These are phyloP conservation scores for Ecliptopera silaceata DNA, from an alignment of 2,888 invertebrate genomes.

Conservation along the genomic window DNA sequence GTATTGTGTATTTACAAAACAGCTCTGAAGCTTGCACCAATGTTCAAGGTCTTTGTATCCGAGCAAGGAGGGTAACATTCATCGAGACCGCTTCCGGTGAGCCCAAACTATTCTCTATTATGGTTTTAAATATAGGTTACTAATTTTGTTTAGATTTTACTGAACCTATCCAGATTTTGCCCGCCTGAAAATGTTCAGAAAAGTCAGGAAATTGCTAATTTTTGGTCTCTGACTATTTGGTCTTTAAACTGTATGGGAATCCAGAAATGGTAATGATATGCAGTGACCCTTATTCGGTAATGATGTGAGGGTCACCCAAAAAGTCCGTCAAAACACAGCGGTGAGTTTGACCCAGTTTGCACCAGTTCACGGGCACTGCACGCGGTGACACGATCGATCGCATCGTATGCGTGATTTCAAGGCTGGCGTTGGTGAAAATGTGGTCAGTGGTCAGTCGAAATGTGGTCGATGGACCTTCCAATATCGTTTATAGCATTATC, in stretches of 20 bases:
- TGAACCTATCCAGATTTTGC: too few species aligned
- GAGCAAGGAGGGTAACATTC: too few species aligned
- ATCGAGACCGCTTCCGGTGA: too few species aligned
- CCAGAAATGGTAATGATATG: not conserved
- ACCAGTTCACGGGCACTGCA: constrained; percentile 21
- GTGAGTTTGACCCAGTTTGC: constrained; percentile 28
- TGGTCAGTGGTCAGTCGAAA: not conserved
- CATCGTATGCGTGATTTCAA: constrained; percentile 15
- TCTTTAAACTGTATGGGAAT: too few species aligned
- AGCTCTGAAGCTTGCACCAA: not conserved
- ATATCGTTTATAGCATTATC: not conserved
- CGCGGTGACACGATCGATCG: constrained; percentile 16
- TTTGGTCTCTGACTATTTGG: not conserved
- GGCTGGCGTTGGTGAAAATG: not conserved
- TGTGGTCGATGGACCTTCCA: not conserved
- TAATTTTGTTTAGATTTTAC: too few species aligned
- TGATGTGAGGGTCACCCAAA: not conserved
- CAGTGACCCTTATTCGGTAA: not conserved
- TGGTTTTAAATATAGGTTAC: too few species aligned
- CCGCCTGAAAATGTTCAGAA: too few species aligned
- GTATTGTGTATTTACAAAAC: not conserved
- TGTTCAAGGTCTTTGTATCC: not conserved
- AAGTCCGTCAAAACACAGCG: constrained; percentile 23
- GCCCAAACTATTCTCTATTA: too few species aligned
- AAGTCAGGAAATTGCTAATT: not conserved